Evolutionary conservation across 2,113 vertebrate genomes (phyloP).

Genomic region (Notarius quadriscutis): DNA sequence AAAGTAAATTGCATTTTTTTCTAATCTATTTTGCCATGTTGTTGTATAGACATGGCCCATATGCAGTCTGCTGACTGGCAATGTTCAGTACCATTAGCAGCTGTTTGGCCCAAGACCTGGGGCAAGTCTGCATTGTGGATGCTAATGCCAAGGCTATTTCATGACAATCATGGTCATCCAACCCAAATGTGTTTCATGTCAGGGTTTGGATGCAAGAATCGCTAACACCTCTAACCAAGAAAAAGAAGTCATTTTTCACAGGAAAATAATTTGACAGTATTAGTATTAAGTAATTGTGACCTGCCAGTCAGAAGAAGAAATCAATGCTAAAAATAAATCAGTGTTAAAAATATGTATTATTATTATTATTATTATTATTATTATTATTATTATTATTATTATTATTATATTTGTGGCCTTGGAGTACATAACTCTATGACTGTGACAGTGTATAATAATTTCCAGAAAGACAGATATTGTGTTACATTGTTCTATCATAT

Average conservation of each 20-base stretch:
- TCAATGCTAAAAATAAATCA: not conserved
- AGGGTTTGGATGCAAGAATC: not conserved
- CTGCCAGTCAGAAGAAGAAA: not conserved
- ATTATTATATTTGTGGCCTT: too few relatives aligned
- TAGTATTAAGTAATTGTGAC: not conserved
- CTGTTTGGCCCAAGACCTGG: not conserved
- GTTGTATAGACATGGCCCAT: not conserved
- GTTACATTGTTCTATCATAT: not conserved
- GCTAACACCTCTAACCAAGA: too few relatives aligned
- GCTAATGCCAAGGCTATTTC: not conserved
- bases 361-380: too few relatives aligned
- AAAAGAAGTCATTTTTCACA: not conserved
- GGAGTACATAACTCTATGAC: too few relatives aligned
- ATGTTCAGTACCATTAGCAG: not conserved
- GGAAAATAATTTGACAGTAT: not conserved
- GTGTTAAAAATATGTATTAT: too few relatives aligned
- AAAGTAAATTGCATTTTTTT: not conserved
- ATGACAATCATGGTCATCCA: not conserved
- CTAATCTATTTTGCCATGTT: not conserved
- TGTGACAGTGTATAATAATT: too few relatives aligned
- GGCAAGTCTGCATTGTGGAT: not conserved
- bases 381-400: too few relatives aligned
- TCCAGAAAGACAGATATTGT: too few relatives aligned
- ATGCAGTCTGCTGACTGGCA: not conserved
- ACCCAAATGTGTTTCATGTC: not conserved